Evolutionary conservation across 2,888 invertebrate genomes (phyloP), one percentile per base, ranked within the genome.

Genomic region (Tinea trinotella): DNA sequence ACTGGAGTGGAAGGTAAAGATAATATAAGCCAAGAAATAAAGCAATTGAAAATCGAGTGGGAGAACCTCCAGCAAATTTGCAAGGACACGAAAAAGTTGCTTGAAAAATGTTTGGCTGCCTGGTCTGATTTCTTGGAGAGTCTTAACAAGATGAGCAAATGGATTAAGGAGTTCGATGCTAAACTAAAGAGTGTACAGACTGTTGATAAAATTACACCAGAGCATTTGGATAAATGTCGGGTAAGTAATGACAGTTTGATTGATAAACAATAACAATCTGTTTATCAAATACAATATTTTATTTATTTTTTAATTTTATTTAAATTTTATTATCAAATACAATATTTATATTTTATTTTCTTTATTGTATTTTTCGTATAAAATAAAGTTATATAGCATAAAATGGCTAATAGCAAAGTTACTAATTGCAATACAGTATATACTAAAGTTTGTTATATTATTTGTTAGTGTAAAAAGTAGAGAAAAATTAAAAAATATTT

Each of bases 1-100:
- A 94, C 95, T 2, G 93, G 94, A 0, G 89, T 89, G 49, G 95
- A 96, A 76, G 95, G 96, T 3, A 93, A 93, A 70, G 95, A 95
- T 58, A 87, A 87, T 13, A 91, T 96, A 9, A 90, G 90, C 49
- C 92, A 93, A 65, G 96, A 96, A 71, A 91, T 94, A 5, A 92
- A 93, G 58, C 93, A 93, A 63, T 70, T 96, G 30, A 92, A 92
- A 62, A 84, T 88, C 10, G 95, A 95, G 64, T 95, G 95, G 93
- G 94, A 95, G 67, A 90, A 91, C 6, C 74, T 96, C 5, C 92
- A 93, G 66, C 89, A 90, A 20, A 89, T 93, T 58, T 91, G 92
- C 58, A 91, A 91, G 52, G 94, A 95, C 58, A 92, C 93, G 0
- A 92, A 92, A 66, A 91, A 91, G 59, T 86, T 90, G 24, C 71